Evolutionary conservation across 2,797 vertebrate species (phyloP).

Genomic region (Lemur catta): DNA sequence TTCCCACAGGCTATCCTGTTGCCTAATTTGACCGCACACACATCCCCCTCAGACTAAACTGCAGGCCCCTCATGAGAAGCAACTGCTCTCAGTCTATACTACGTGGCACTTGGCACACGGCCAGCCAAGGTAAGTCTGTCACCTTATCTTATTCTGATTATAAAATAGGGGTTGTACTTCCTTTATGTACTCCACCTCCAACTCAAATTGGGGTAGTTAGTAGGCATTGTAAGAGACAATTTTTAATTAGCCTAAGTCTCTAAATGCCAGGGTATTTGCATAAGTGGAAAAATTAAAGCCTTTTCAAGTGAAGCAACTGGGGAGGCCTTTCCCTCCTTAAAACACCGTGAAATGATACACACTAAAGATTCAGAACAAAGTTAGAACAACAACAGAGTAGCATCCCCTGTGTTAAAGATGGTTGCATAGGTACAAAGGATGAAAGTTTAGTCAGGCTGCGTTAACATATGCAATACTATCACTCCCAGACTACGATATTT

Average conservation of each 20-base stretch:
- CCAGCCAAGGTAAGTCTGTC: background rate
- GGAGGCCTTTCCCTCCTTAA: background rate
- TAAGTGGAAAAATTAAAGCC: background rate
- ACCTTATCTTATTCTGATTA: background rate
- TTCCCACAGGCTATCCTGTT: background rate
- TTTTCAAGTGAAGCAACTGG: background rate
- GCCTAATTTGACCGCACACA: background rate
- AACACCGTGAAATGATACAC: background rate
- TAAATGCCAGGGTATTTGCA: background rate
- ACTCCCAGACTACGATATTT: background rate
- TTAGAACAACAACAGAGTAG: background rate
- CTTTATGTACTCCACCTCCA: background rate
- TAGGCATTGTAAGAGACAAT: background rate
- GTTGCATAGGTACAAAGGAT: no score
- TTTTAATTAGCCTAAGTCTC: background rate
- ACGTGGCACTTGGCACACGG: fast-evolving
- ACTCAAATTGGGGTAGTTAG: background rate
- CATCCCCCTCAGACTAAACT: background rate
- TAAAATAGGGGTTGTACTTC: background rate
- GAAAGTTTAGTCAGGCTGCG: background rate
- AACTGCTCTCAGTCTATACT: background rate
- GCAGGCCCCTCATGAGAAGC: background rate
- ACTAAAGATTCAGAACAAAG: background rate
- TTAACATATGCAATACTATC: no score
- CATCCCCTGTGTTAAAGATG: background rate